A percentile compares a stretch with the other conserved stretches of the same genome.
phyloP scores from a whole-genome alignment of 2,888 invertebrate species.

The Cyclophora albipunctata region DNA sequence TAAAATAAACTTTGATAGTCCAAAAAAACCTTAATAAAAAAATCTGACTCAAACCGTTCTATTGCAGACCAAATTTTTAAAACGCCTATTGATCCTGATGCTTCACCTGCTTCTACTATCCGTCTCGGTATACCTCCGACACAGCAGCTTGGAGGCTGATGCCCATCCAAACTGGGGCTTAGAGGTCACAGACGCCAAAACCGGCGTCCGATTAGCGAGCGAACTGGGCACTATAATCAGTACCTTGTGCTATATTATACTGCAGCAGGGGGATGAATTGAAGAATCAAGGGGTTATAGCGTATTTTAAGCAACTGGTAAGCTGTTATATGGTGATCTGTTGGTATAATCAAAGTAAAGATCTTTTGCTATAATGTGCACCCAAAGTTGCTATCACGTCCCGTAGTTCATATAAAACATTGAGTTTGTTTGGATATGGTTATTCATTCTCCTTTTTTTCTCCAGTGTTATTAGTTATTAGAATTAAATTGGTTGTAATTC shows the following conservation, averaged over 20 bases:
- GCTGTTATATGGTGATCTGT: slow-evolving; percentile 10
- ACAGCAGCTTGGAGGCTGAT: slow-evolving; percentile 54
- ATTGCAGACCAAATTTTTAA: slow-evolving; percentile 90
- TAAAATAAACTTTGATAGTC: not conserved
- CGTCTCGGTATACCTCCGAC: slow-evolving; percentile 93
- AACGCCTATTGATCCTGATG: slow-evolving; percentile 90
- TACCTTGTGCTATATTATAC: slow-evolving; percentile 89
- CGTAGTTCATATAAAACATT: no score
- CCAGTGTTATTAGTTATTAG: no score
- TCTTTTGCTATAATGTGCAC: no score
- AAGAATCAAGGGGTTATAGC: slow-evolving; percentile 93
- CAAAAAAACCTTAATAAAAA: no score
- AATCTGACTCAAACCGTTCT: no score
- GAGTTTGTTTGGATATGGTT: no score
- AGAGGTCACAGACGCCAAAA: slow-evolving; percentile 47
- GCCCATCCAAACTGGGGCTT: slow-evolving; percentile 55
- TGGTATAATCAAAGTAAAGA: no score
- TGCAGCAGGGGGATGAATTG: slow-evolving; percentile 96
- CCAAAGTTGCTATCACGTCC: no score
- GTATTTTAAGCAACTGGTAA: slow-evolving; percentile 93
- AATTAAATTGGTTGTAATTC: no score
- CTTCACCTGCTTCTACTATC: slow-evolving; percentile 92
- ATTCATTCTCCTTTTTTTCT: no score
- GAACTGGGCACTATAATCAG: slow-evolving; percentile 91
- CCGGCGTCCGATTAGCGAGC: slow-evolving; percentile 80